phyloP scores from a whole-genome alignment of 2,113 vertebrate genomes.

The Limanda limanda region DNA sequence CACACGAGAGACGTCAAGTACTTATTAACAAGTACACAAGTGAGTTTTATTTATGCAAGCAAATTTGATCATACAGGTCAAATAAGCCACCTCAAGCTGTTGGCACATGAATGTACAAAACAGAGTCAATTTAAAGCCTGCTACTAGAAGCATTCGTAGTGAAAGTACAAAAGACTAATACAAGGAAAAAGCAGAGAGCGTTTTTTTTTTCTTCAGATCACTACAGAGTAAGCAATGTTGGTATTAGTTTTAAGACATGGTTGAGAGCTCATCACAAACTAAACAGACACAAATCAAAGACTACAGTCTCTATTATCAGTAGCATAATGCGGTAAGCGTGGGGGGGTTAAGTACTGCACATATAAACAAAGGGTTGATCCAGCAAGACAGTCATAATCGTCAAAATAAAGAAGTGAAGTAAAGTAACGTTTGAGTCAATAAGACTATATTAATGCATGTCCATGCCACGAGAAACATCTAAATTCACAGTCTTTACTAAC shows the following conservation, averaged over 20 bases:
- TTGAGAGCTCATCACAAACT: constrained; percentile 94
- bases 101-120: constrained; percentile 99
- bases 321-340: constrained; percentile 89
- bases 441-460: constrained; percentile 94
- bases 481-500: constrained; percentile 92
- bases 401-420: constrained; percentile 78
- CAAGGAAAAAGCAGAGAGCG: constrained; percentile 88
- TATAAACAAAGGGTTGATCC: constrained; percentile 89
- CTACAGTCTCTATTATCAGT: constrained; percentile 91
- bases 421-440: constrained; percentile 82
- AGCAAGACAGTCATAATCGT: constrained; percentile 86
- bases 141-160: constrained; percentile 95
- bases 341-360: constrained; percentile 91
- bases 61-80: constrained; percentile 98
- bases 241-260: constrained; percentile 89
- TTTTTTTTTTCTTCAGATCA: constrained; percentile 60
- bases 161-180: constrained; percentile 99
- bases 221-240: constrained; percentile 83
- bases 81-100: constrained; percentile 99
- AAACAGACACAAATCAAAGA: constrained; percentile 95
- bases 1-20: constrained; percentile 33
- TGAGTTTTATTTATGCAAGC: constrained; percentile 98
- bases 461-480: constrained; percentile 98
- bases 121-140: constrained; percentile 95
- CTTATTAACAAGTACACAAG: constrained; percentile 95